Conservation (phyloP, 2,113 vertebrate species). For the Monopterus albus region DNA sequence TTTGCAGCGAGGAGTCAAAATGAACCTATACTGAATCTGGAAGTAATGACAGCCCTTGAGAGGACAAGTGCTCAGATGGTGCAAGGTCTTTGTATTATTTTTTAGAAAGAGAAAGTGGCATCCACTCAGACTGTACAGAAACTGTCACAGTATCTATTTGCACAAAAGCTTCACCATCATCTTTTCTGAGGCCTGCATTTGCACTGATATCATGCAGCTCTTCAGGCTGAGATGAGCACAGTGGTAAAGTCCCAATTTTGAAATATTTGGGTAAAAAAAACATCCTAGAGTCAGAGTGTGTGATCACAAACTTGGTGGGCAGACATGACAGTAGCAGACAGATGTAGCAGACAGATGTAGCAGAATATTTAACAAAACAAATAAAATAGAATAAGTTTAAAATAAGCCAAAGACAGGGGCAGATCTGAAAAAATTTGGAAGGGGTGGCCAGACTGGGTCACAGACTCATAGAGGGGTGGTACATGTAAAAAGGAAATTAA, state of each 20-base stretch:
- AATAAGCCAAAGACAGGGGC: background rate
- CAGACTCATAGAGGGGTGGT: too few relatives aligned
- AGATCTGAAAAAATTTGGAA: too few relatives aligned
- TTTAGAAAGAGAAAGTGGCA: background rate
- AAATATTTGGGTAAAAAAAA: conserved; percentile 6
- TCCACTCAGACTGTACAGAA: background rate
- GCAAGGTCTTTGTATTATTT: background rate
- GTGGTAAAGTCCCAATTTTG: background rate
- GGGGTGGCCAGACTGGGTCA: too few relatives aligned
- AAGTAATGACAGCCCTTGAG: conserved; percentile 22
- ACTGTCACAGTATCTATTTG: background rate
- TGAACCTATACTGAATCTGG: conserved; percentile 19
- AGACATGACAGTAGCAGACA: background rate
- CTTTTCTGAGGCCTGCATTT: background rate
- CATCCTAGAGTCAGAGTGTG: background rate
- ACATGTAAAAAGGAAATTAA: too few relatives aligned
- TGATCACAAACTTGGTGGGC: background rate
- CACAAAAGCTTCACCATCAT: background rate
- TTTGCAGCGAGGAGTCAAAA: background rate
- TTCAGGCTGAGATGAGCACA: background rate
- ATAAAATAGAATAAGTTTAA: background rate
- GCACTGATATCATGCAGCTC: background rate
- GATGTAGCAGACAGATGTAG: background rate
- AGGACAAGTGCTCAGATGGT: conserved; percentile 10
- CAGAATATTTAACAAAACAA: too few relatives aligned